A percentile compares a stretch with the other conserved stretches of the same genome.
phyloP scores from a whole-genome alignment of 2,113 vertebrate species.

The Lagopus muta region DNA sequence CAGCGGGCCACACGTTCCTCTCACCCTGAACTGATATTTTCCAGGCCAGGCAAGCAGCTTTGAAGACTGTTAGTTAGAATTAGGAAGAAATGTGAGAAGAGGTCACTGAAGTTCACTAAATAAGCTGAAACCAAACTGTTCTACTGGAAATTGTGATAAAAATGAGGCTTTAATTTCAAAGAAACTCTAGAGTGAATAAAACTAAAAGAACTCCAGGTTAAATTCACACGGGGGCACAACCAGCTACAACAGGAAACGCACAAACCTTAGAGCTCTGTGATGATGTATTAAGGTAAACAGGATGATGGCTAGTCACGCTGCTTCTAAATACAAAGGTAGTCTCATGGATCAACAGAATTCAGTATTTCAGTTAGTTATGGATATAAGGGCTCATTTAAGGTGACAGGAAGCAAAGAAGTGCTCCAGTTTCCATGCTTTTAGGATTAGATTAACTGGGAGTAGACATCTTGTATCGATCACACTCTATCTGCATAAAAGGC shows the following conservation, averaged over 20 bases:
- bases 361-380: not conserved
- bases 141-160: not conserved
- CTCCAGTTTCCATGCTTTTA: not conserved
- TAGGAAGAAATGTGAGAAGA: not conserved
- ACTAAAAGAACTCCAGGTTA: not conserved
- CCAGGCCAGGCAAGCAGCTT: not conserved
- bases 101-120: not conserved
- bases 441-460: not conserved
- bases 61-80: not conserved
- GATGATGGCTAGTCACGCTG: rapidly evolving
- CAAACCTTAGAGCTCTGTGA: not conserved
- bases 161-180: not conserved
- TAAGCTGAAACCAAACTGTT: not conserved
- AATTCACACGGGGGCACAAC: not conserved
- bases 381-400: not conserved
- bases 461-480: not conserved
- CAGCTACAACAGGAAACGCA: not conserved
- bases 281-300: not conserved
- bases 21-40: rapidly evolving
- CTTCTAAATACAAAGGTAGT: not conserved
- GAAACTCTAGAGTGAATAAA: not conserved
- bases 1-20: not conserved
- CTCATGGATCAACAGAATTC: not conserved
- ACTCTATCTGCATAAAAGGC: not conserved
- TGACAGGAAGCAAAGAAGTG: not conserved